Evolutionary conservation across 2,888 invertebrate species (phyloP).

Genomic region (Marronus borbonicus): DNA sequence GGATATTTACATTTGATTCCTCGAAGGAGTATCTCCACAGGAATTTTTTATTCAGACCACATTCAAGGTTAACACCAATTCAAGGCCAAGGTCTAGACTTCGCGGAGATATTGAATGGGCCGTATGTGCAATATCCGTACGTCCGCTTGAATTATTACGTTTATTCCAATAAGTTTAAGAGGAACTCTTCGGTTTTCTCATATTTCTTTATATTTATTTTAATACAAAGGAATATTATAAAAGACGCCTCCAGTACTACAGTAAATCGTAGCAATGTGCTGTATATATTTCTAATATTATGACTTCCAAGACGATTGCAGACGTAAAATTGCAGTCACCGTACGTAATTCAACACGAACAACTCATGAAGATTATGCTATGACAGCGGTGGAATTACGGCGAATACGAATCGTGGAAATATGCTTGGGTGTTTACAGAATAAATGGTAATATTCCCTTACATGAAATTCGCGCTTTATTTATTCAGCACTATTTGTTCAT

Average conservation of each 20-base stretch:
- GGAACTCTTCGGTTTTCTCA: too few relatives aligned
- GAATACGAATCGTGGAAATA: neutral
- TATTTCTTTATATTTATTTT: too few relatives aligned
- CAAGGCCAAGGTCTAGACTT: constrained; percentile 40
- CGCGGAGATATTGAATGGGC: neutral
- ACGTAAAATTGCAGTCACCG: neutral
- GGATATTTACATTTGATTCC: constrained; percentile 12
- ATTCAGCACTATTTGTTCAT: constrained; percentile 4
- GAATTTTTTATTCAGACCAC: neutral
- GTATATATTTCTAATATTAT: too few relatives aligned
- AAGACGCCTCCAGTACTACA: too few relatives aligned
- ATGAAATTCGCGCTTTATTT: neutral
- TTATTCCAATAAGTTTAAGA: too few relatives aligned
- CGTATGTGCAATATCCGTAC: neutral
- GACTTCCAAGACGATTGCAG: neutral
- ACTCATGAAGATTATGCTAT: neutral
- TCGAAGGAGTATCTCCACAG: constrained; percentile 3
- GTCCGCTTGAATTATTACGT: too few relatives aligned
- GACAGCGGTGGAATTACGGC: neutral
- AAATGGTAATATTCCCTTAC: neutral
- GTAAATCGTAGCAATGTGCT: too few relatives aligned
- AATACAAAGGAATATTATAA: too few relatives aligned
- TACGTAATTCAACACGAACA: neutral
- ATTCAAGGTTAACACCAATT: constrained; percentile 28
- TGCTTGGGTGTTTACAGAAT: neutral